Evolutionary conservation across 2,888 invertebrate genomes (phyloP), one percentile per base, ranked within the genome.

Genomic region (Coenonympha arcania): DNA sequence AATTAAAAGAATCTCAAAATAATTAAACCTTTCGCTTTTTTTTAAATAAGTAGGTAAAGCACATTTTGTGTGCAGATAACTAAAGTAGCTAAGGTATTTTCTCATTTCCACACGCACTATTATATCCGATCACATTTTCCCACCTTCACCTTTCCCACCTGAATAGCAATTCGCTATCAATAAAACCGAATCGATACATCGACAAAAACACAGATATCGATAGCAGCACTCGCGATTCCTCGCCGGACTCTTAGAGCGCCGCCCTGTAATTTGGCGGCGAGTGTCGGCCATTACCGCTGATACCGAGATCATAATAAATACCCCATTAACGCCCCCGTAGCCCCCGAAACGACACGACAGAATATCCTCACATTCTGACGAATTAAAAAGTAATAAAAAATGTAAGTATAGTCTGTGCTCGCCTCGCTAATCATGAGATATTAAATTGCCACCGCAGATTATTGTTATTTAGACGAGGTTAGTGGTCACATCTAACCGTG

Each of bases 231-330:
- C 63, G 68, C 56, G 73, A 64, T 69, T 69, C 71, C 78, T 78
- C 76, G 74, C 68, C 73, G 68, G 65, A 63, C 72, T 79, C 74
- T 78, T 61, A 78, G 73, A 71, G 61, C 65, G 79, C 85, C 86
- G 87, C 87, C 86, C 86, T 87, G 85, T 87, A 87, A 87, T 87
- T 87, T 87, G 85, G 81, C 83, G 75, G 81, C 81, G 79, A 86
- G 85, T 86, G 85, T 82, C 79, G 84, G 84, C 83, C 80, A 86
- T 85, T 86, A 84, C 81, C 69, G 77, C 78, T 81, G 84, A 85
- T 85, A 83, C 83, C 81, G 76, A 79, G 83, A 86, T 85, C 85
- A 85, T 86, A 85, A 86, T 86, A 86, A 85, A 85, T 85, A 85
- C 83, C 75, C 86, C 81, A 85, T 85, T 84, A 85, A 84, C 86